Evolutionary conservation across 30 jellyfish, hydroid and myxozoan genomes (phyloP), one percentile per base, ranked within the genome.

Genomic region (Turritopsis dohrnii): DNA sequence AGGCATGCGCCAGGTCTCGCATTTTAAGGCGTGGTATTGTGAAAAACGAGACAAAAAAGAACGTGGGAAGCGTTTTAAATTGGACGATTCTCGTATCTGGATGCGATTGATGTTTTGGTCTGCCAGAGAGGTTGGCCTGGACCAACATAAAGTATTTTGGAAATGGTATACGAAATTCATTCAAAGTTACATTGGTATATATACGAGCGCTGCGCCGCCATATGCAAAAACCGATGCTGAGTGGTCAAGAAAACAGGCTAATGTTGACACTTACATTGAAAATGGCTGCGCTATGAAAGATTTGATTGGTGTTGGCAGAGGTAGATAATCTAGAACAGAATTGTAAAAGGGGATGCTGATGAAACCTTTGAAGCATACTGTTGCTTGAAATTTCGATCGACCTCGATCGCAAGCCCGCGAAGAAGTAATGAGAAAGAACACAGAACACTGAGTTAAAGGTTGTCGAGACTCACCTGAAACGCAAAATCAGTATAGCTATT

Each of bases 91-190:
- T 29, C 79, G 85, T 16, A 79, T 79, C 8, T 79, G 85, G 79
- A 79, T 79, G 85, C 76, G 85, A 1, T 29, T 79, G 79, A 79
- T 79, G 85, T 79, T 79, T 79, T 53, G 76, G 79, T 79, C 85
- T 0, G 79, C 30, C 19, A 79, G 85, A 30, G 85, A 79, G 29
- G 85, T 79, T 52, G 83, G 85, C 8, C 54, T 79, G 9, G 79
- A 31, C 21, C 79, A 79, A 4, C 85, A 79, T 19, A 1, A 30
- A 21, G 18, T 76, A 7, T 79, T 41, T 52, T 30, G 79, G 85
- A 30, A 41, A 9, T 79, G 85, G 85, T 79, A 28, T 26, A 21
- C 1, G 13, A 30, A 23, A 52, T 30, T 52, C 29, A 1, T 79
- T 0, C 26, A 79, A 29, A 24, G 41, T n/a, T 79, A 21, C 26